Base-by-base conservation (phyloP, 1,140 invertebrate genomes). In the Alviniconcha marisindica region DNA sequence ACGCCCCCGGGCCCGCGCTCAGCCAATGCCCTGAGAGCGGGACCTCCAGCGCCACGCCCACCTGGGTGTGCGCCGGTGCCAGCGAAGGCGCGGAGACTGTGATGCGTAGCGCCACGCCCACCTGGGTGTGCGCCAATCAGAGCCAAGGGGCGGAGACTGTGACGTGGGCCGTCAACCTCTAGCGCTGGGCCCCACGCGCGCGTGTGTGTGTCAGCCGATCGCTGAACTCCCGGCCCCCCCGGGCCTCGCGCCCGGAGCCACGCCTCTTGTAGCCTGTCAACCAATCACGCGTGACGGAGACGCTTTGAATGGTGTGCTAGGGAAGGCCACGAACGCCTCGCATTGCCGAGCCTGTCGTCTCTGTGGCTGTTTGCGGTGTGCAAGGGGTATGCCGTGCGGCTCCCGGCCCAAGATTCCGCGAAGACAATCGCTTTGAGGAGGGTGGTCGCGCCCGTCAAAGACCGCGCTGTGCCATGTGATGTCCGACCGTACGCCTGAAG, bases 111-210 rank as follows among this genome's bases (percentile, higher is more conserved):
- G 38, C 69, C 36, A 18, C 24, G 36, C 69, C 33, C 14, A 38
- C 69, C 18, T 71, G 69, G 69, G 69, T 40, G 7, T 71, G 69
- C 24, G 36, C 69, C 36, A 42, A 71, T 71, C 69, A 31, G 36
- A 71, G 40, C 69, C 33, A 71, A 33, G 69, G 40, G 5, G 36
- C 69, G 33, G 69, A 3, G 36, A 31, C 63, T 69, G 63, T 28
- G 24, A 33, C 69, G 36, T 71, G 36, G 14, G 36, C 69, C 10
- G 69, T 71, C 33, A 71, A 71, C 21, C 69, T 71, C 36, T 71
- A 71, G 69, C 36, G 10, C 7, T 24, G 18, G 15, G 31, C 69
- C 15, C 69, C 36, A 33, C 31, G 24, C 36, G 1, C 40, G 36
- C 3, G 28, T 14, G 10, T 14, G 63, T 36, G 14, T 31, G 31